Conservation (phyloP, 2,888 invertebrate genomes). For the Oscheius sp. region DNA sequence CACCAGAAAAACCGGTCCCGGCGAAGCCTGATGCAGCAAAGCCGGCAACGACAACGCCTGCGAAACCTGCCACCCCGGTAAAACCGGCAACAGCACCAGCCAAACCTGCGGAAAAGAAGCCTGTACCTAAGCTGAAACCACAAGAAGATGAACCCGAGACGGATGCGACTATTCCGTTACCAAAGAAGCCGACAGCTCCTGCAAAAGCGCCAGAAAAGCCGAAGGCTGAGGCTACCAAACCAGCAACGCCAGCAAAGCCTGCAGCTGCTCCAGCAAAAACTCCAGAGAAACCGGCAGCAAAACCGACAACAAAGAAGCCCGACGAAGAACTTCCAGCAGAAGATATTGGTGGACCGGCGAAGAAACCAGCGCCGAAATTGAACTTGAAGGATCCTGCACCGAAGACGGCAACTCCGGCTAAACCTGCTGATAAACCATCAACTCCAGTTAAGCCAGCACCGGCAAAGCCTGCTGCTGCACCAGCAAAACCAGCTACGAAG, state of each 20-base stretch:
- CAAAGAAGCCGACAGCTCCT: conserved; percentile 37
- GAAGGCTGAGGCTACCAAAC: conserved; percentile 35
- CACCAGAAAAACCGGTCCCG: neutral
- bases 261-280: conserved; percentile 26
- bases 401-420: conserved; percentile 21
- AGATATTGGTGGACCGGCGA: conserved; percentile 33
- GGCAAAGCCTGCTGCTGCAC: neutral
- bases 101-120: conserved; percentile 34
- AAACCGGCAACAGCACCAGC: conserved; percentile 32
- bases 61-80: conserved; percentile 14
- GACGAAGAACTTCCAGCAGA: conserved; percentile 49
- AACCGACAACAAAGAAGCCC: conserved; percentile 39
- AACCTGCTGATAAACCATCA: conserved; percentile 42
- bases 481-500: neutral
- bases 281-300: conserved; percentile 3
- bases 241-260: conserved; percentile 28
- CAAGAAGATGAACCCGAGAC: conserved; percentile 39
- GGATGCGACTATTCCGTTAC: conserved; percentile 36
- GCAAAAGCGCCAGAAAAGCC: conserved; percentile 16
- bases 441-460: conserved; percentile 13
- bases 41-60: conserved; percentile 11
- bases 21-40: conserved; percentile 8
- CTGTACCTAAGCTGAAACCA: conserved; percentile 32
- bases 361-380: conserved; percentile 27
- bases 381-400: conserved; percentile 39